phyloP scores from a whole-genome alignment of 2,113 vertebrate species.

The Piaya cayana region DNA sequence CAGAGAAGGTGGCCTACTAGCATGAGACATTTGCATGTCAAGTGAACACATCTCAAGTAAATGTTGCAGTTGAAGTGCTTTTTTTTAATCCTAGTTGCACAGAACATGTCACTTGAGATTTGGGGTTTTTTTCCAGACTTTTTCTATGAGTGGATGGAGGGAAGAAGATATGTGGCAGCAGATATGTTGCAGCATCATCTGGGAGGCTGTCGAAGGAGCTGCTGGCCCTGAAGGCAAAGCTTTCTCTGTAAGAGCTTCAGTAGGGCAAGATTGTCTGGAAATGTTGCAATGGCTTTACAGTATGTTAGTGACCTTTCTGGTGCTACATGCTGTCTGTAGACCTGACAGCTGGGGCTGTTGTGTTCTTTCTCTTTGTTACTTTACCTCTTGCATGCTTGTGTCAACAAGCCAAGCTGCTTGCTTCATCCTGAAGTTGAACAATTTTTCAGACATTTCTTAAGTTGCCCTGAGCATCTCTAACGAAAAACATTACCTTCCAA shows the following conservation, averaged over 20 bases:
- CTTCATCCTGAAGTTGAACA: background rate
- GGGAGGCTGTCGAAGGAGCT: background rate
- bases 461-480: background rate
- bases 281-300: background rate
- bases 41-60: background rate
- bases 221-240: background rate
- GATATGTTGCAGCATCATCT: background rate
- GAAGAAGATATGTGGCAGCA: background rate
- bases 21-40: accelerated
- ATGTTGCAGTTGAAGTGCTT: background rate
- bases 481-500: background rate
- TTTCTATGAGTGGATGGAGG: background rate
- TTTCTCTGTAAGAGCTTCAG: background rate
- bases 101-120: background rate
- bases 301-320: constrained; percentile 32
- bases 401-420: constrained; percentile 8
- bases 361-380: background rate
- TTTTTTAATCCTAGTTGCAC: background rate
- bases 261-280: background rate
- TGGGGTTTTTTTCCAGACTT: background rate
- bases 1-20: background rate
- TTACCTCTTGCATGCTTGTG: background rate
- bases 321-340: background rate
- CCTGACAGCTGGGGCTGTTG: background rate
- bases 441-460: background rate